Evolutionary conservation across 2,797 vertebrate genomes (phyloP).

Genomic region (Pipistrellus nathusii): DNA sequence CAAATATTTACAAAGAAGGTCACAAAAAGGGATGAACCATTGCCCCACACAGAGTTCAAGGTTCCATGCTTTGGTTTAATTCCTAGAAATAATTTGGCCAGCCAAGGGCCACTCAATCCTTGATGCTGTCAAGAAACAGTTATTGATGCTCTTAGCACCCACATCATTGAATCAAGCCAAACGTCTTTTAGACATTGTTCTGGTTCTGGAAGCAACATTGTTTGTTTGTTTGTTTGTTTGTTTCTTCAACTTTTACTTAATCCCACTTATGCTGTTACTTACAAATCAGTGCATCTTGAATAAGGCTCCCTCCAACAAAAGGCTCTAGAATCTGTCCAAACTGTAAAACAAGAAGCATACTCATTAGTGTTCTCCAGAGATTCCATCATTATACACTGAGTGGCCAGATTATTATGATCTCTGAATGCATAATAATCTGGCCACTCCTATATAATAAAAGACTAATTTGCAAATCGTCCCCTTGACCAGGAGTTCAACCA

Average conservation of each 20-base stretch:
- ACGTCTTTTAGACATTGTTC: neutral
- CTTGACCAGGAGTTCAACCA: too few species aligned
- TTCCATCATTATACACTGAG: neutral
- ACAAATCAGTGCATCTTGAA: conserved; percentile 23
- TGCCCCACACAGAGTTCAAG: neutral
- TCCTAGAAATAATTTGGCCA: conserved; percentile 12
- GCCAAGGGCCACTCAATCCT: neutral
- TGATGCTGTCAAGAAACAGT: conserved; percentile 26
- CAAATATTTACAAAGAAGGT: conserved; percentile 9
- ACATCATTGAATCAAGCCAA: conserved; percentile 11
- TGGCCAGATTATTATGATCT: too few species aligned
- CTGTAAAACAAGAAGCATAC: neutral
- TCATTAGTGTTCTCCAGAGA: neutral
- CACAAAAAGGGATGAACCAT: neutral
- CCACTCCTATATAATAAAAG: too few species aligned
- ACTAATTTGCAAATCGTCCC: too few species aligned
- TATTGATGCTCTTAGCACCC: neutral
- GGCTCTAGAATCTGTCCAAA: neutral
- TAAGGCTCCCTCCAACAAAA: neutral
- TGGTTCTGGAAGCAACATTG: neutral
- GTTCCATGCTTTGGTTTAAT: neutral
- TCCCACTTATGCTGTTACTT: neutral
- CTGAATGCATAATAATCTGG: too few species aligned
- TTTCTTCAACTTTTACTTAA: neutral
- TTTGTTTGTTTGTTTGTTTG: neutral